Conservation (phyloP, 1,140 invertebrate species). For the Idris sp. region DNA sequence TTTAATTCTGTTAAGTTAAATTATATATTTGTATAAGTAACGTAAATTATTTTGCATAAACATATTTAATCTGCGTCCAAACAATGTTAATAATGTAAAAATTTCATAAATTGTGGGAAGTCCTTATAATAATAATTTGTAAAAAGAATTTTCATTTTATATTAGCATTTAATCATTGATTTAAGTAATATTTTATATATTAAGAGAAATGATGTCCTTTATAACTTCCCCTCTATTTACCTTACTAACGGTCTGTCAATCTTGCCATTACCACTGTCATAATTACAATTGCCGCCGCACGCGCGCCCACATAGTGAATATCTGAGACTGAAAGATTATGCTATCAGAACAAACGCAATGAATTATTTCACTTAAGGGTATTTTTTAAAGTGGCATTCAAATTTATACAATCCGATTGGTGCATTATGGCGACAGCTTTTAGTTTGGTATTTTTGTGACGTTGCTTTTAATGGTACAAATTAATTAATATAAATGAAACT, state of each 20-base stretch:
- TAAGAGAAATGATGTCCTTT: slow-evolving; percentile 29
- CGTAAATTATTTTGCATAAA: slow-evolving; percentile 7
- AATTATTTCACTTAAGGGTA: slow-evolving; percentile 26
- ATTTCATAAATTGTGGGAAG: slow-evolving; percentile 16
- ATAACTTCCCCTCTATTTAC: slow-evolving; percentile 45
- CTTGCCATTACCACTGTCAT: slow-evolving; percentile 65
- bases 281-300: slow-evolving; percentile 72
- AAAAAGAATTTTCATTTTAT: slow-evolving; percentile 29
- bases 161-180: slow-evolving; percentile 18
- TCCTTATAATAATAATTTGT: slow-evolving; percentile 15
- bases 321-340: slow-evolving; percentile 49
- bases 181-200: slow-evolving; percentile 24
- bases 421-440: slow-evolving; percentile 54
- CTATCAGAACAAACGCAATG: slow-evolving; percentile 21
- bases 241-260: slow-evolving; percentile 57
- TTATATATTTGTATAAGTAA: slow-evolving; percentile 27
- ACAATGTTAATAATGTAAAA: slow-evolving; percentile 37
- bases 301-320: slow-evolving; percentile 75
- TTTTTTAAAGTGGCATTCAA: slow-evolving; percentile 33
- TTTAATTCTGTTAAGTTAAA: slow-evolving; percentile 34
- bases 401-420: slow-evolving; percentile 33
- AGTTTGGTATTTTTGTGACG: slow-evolving; percentile 50
- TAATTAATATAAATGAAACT: slow-evolving; percentile 37
- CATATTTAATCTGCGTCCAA: slow-evolving; percentile 43
- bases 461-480: slow-evolving; percentile 51